Evolutionary conservation across 1,140 invertebrate species (phyloP).

Genomic region (Pseudomyrmex dendroicus): DNA sequence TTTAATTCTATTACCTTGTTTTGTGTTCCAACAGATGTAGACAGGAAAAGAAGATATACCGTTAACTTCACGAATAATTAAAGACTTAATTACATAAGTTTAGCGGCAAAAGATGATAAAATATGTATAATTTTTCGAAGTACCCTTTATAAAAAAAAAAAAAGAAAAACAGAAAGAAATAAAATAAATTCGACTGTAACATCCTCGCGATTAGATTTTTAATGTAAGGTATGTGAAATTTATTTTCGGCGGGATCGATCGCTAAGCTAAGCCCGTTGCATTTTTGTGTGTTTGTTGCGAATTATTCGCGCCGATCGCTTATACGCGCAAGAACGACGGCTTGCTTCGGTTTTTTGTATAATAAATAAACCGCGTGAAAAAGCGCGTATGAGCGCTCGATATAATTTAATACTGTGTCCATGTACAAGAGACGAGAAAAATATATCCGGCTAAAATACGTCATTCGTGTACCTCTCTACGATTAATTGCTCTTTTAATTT

Average conservation of each 20-base stretch:
- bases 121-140: no score
- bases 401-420: conserved; percentile 51
- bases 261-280: conserved; percentile 34
- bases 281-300: conserved; percentile 2
- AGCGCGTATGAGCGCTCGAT: background rate
- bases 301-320: background rate
- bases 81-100: no score
- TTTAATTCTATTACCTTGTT: background rate
- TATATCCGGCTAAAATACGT: conserved; percentile 25
- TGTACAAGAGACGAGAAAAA: conserved; percentile 39
- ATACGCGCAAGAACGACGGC: background rate
- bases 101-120: no score
- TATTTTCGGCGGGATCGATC: background rate
- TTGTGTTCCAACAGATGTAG: background rate
- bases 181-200: background rate
- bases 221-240: background rate
- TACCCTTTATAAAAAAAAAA: background rate
- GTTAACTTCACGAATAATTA: no score
- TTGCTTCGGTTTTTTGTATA: conserved; percentile 1
- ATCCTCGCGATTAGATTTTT: background rate
- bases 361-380: conserved; percentile 41
- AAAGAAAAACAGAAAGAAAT: background rate
- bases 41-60: background rate
- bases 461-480: conserved; percentile 17
- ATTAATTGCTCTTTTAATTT: conserved; percentile 19